Evolutionary conservation across 2,888 invertebrate genomes (phyloP).

Genomic region (Endomychus coccineus): DNA sequence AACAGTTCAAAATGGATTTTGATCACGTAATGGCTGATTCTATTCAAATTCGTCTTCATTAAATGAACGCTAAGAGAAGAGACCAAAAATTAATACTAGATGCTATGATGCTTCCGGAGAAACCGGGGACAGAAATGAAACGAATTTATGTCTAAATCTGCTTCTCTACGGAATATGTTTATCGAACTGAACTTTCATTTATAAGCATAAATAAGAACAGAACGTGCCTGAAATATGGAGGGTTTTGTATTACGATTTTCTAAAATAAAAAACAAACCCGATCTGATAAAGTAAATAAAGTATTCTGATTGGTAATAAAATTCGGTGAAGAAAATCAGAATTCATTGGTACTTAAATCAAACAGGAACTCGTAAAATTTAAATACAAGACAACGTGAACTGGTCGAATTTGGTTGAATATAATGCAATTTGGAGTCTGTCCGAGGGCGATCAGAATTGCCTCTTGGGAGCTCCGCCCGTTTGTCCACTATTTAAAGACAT

Average conservation of each 20-base stretch:
- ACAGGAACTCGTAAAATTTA: constrained; percentile 1
- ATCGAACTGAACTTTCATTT: too few relatives aligned
- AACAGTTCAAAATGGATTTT: too few relatives aligned
- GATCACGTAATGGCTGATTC: too few relatives aligned
- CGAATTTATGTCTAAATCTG: too few relatives aligned
- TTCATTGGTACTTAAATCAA: constrained; percentile 1
- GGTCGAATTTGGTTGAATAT: constrained; percentile 5
- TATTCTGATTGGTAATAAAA: constrained; percentile 6
- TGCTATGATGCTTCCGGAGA: too few relatives aligned
- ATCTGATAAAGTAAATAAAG: constrained; percentile 3
- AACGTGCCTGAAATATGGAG: constrained; percentile 1
- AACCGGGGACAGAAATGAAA: too few relatives aligned
- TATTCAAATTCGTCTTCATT: too few relatives aligned
- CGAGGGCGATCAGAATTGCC: not conserved
- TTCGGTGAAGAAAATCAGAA: not conserved
- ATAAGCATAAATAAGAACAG: not conserved
- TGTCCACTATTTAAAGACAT: not conserved
- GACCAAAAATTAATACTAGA: too few relatives aligned
- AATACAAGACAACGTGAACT: not conserved
- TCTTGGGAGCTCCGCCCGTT: not conserved
- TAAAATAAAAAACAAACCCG: not conserved
- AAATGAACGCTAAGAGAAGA: too few relatives aligned
- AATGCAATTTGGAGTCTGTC: constrained; percentile 9
- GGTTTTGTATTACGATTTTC: not conserved
- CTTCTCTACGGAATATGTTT: too few relatives aligned